A percentile compares a stretch with the other conserved stretches of the same genome.
phyloP scores from a whole-genome alignment of 2,113 vertebrate genomes.

The Columba livia region DNA sequence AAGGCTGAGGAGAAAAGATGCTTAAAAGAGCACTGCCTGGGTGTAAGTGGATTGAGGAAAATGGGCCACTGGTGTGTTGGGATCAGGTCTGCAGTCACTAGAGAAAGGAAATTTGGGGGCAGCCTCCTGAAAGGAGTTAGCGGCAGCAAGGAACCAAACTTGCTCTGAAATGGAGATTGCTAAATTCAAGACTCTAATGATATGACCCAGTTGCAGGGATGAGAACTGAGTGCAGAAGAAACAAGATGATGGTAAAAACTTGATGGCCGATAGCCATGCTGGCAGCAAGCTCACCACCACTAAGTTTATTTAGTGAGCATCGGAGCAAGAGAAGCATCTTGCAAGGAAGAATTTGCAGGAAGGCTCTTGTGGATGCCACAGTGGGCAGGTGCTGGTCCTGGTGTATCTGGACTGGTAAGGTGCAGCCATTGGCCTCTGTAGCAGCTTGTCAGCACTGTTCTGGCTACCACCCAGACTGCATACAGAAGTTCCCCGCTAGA shows the following conservation, averaged over 20 bases:
- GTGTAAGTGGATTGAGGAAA: not conserved
- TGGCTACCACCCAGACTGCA: not conserved
- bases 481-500: not conserved
- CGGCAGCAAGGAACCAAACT: not conserved
- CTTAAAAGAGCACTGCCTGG: not conserved
- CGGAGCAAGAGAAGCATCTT: not conserved
- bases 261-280: not conserved
- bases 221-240: not conserved
- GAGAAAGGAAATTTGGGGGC: not conserved
- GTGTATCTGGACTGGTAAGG: not conserved
- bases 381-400: not conserved
- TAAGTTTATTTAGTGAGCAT: not conserved
- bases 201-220: not conserved
- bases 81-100: not conserved
- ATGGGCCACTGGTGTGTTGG: accelerated
- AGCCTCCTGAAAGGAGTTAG: not conserved
- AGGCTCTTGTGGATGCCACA: not conserved
- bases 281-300: not conserved
- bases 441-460: not conserved
- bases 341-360: not conserved
- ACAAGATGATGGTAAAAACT: not conserved
- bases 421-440: not conserved
- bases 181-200: not conserved
- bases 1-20: not conserved
- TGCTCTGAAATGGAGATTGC: not conserved